Evolutionary conservation across 1,140 invertebrate genomes (phyloP).

Genomic region (Brachionus plicatilis): DNA sequence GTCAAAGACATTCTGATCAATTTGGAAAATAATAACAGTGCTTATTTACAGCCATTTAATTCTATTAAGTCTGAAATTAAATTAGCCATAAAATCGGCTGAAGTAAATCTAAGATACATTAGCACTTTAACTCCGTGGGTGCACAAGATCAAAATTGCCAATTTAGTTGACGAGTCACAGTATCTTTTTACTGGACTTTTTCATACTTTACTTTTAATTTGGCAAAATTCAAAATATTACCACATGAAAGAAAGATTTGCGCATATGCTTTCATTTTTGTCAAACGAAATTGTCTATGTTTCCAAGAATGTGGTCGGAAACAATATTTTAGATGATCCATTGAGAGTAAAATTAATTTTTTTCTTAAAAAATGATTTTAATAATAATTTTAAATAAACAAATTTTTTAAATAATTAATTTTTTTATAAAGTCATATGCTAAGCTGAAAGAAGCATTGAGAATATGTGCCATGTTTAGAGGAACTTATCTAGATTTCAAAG

Average conservation of each 20-base stretch:
- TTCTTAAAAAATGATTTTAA: not conserved
- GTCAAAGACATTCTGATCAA: conserved; percentile 53
- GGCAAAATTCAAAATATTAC: conserved; percentile 54
- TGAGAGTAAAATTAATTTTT: conserved; percentile 45
- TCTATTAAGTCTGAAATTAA: conserved; percentile 51
- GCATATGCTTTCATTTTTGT: conserved; percentile 50
- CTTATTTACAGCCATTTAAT: conserved; percentile 52
- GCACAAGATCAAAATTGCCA: conserved; percentile 47
- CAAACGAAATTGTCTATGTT: conserved; percentile 55
- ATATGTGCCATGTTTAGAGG: conserved; percentile 56
- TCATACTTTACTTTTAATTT: conserved; percentile 51
- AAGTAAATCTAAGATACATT: conserved; percentile 50
- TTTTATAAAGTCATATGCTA: conserved; percentile 49
- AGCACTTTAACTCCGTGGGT: conserved; percentile 50
- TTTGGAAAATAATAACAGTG: conserved; percentile 51
- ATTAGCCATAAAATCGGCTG: conserved; percentile 49
- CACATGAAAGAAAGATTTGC: conserved; percentile 53
- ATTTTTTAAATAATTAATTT: conserved; percentile 39
- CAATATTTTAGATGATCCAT: conserved; percentile 51
- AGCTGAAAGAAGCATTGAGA: conserved; percentile 52
- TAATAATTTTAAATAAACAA: not conserved
- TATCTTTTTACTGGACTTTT: conserved; percentile 52
- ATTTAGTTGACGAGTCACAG: conserved; percentile 47
- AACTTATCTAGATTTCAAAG: conserved; percentile 55
- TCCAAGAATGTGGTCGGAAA: conserved; percentile 53